phyloP scores from a whole-genome alignment of 2,113 vertebrate genomes.

The Myotis lucifugus region DNA sequence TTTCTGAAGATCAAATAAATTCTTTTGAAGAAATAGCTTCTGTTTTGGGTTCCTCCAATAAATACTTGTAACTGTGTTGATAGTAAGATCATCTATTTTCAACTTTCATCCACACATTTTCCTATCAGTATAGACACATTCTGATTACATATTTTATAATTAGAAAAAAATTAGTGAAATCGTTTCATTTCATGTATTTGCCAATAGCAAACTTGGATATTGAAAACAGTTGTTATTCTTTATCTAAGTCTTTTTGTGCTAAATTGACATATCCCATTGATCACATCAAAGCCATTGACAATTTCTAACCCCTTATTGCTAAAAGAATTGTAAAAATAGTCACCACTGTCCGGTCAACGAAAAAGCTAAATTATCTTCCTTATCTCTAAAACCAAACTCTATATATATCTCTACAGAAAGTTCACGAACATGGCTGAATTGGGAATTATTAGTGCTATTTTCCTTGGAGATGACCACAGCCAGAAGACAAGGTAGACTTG shows the following conservation, averaged over 20 bases:
- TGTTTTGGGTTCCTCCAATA: not conserved
- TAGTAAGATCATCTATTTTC: not conserved
- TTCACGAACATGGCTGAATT: not conserved
- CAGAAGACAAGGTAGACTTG: not conserved
- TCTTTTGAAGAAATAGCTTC: not conserved
- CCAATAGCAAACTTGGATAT: not conserved
- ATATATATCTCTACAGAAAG: not conserved
- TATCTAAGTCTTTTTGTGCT: not conserved
- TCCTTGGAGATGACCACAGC: not conserved
- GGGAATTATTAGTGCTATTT: not conserved
- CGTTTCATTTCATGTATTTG: constrained; percentile 16
- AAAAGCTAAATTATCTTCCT: not conserved
- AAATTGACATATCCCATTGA: not conserved
- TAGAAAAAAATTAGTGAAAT: not conserved
- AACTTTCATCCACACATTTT: not conserved
- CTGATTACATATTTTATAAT: not conserved
- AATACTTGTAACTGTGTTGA: not conserved
- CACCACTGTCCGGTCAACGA: not conserved
- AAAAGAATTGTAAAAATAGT: not conserved
- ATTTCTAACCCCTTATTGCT: not conserved
- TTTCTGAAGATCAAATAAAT: not conserved
- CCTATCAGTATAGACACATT: not conserved
- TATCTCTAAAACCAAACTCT: not conserved
- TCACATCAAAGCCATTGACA: not conserved
- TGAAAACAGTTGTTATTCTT: not conserved